These are phyloP conservation scores for Brassicogethes aeneus DNA, from an alignment of 2,888 invertebrate species.

Conservation along the genomic window DNA sequence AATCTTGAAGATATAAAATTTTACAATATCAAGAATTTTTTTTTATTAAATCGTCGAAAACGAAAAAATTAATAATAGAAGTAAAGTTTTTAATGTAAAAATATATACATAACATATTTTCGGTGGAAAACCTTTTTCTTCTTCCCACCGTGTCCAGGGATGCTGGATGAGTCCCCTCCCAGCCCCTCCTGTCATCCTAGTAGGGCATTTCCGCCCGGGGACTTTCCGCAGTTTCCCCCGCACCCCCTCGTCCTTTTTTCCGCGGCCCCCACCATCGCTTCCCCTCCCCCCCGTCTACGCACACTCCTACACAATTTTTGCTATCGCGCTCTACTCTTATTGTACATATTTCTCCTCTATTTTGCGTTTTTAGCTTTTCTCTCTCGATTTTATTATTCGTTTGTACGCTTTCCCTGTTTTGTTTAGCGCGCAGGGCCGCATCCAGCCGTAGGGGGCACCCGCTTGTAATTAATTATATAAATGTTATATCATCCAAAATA, in stretches of 20 bases:
- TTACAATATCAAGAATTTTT: too few relatives aligned
- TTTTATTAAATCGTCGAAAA: too few relatives aligned
- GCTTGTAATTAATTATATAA: constrained; percentile 3
- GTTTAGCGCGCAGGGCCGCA: constrained; percentile 1
- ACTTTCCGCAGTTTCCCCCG: constrained; percentile 38
- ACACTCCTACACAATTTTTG: constrained; percentile 32
- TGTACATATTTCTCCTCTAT: constrained; percentile 38
- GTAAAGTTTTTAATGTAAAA: too few relatives aligned
- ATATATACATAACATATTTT: too few relatives aligned
- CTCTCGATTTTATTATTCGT: constrained; percentile 35
- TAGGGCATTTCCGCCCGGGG: constrained; percentile 34
- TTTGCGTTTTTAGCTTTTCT: constrained; percentile 36
- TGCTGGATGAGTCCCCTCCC: constrained; percentile 21
- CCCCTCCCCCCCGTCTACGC: constrained; percentile 14
- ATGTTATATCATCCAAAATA: too few relatives aligned
- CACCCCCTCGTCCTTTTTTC: constrained; percentile 25
- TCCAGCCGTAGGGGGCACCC: constrained; percentile 3
- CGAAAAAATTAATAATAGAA: too few relatives aligned
- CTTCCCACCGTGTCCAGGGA: constrained; percentile 5
- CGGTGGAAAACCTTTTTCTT: not conserved
- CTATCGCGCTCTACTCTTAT: constrained; percentile 36
- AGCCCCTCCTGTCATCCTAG: constrained; percentile 18
- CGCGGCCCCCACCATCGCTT: constrained; percentile 25
- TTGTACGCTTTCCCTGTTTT: constrained; percentile 26
- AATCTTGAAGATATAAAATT: too few relatives aligned